These are phyloP conservation scores for Gadus macrocephalus DNA, from an alignment of 2,113 vertebrate genomes.

Conservation along the genomic window DNA sequence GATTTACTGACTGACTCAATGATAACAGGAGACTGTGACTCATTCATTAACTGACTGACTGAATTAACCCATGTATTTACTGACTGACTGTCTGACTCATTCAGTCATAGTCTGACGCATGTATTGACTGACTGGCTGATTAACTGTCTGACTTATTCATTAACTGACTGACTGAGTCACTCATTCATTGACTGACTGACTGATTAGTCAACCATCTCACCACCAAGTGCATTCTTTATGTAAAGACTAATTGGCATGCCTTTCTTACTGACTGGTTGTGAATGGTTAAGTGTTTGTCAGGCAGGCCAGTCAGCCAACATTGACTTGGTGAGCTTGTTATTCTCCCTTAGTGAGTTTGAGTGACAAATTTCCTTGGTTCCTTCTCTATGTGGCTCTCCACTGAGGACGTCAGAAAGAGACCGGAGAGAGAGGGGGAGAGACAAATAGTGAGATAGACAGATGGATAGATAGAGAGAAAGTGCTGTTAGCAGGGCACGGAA, in stretches of 20 bases:
- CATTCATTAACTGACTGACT: no score
- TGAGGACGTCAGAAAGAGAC: slow-evolving; percentile 47
- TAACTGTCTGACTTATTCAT: no score
- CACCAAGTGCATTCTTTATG: slow-evolving; percentile 4
- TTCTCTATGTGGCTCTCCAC: slow-evolving; percentile 42
- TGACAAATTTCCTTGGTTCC: slow-evolving; percentile 57
- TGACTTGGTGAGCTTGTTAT: slow-evolving; percentile 34
- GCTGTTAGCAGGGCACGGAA: slow-evolving; percentile 55
- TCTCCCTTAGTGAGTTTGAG: slow-evolving; percentile 35
- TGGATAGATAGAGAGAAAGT: slow-evolving; percentile 19
- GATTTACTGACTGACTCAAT: neutral
- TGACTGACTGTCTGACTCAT: no score
- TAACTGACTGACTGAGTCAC: slow-evolving; percentile 2
- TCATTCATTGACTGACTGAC: slow-evolving; percentile 4
- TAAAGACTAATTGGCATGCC: slow-evolving; percentile 34
- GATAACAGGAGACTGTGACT: no score
- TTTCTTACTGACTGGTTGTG: slow-evolving; percentile 33
- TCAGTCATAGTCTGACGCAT: no score
- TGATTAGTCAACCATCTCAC: slow-evolving; percentile 1
- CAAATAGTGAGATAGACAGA: no score
- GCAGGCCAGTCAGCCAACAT: slow-evolving; percentile 22
- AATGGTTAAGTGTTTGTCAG: slow-evolving; percentile 47
- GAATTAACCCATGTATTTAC: no score
- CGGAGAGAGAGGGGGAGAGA: slow-evolving; percentile 17
- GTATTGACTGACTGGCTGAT: no score